Percentiles rank a stretch among this genome's conserved stretches.
Evolutionary conservation across 2,797 vertebrate genomes (phyloP).

Genomic region (Steatocranus sp.): DNA sequence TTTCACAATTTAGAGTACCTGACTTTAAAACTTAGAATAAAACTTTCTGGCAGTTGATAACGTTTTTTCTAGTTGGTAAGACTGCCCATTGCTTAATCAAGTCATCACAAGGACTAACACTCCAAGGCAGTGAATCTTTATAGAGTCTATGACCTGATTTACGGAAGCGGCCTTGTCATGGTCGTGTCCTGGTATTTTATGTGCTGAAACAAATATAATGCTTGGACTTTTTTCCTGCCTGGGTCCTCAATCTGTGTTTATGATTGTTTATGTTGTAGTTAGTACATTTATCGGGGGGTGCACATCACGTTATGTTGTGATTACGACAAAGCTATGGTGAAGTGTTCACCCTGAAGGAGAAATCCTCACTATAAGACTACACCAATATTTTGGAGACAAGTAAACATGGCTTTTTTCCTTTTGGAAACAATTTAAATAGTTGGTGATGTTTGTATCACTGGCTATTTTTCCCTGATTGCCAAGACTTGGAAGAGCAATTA

Average conservation of each 20-base stretch:
- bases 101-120: background rate
- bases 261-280: background rate
- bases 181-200: background rate
- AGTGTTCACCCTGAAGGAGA: background rate
- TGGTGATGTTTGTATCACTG: background rate
- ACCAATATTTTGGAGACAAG: background rate
- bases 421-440: background rate
- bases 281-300: background rate
- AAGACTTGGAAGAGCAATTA: background rate
- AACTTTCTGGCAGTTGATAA: background rate
- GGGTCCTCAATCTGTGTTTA: background rate
- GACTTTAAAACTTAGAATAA: background rate
- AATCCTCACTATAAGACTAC: background rate
- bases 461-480: background rate
- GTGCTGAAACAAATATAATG: background rate
- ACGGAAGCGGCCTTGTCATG: background rate
- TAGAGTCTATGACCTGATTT: background rate
- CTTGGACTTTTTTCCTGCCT: background rate
- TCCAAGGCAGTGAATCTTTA: background rate
- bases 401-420: background rate
- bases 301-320: background rate
- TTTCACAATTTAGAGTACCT: background rate
- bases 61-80: background rate
- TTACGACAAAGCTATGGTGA: background rate
- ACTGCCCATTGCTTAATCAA: background rate